Base-by-base conservation (phyloP, 2,113 vertebrate genomes). In the Pogona vitticeps region DNA sequence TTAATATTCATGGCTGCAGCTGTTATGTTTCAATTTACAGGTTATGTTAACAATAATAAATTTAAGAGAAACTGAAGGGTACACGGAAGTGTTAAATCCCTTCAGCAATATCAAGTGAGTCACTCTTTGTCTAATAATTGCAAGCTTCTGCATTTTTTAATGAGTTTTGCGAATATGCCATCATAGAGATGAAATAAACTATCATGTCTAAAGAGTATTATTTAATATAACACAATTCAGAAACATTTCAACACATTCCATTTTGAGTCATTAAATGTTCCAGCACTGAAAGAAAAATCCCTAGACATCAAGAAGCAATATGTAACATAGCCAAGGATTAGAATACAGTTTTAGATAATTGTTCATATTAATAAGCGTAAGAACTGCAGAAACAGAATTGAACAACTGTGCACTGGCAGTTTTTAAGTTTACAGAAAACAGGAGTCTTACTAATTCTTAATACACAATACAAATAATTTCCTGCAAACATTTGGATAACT, bases 171-270 rank as follows among this genome's bases (percentile, higher is more conserved):
- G 73, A 92, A 89, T 46, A 56, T 28, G 68, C 63, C 23, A 88
- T 80, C 88, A 89, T 83, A 87, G 81, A 90, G 80, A 93, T 83
- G 90, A 89, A 91, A 93, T 86, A 85, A 94, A 83, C 86, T 83
- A 90, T 59, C 83, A 61, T 46, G 76, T 84, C 88, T 87, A 79
- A 36, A 67, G 73, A 63, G 79, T 71, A 82, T 86, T 36, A 87
- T 61, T 92, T 93, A 84, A 84, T 91, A 88, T 81, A 81, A 88
- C 83, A 88, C 83, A 81, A 88, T 84, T 76, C 71, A 56, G 87
- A 88, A 88, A 88, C 83, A 85, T 75, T 88, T 88, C 83, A 88
- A 76, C 76, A 81, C 77, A 85, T 81, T 88, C 46, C 42, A 56
- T 79, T 88, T 80, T 84, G 87, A 88, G 52, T 76, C 68, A 68